Conservation (phyloP, 92 coral and sea anemone genomes). For the Bergia sp. region DNA sequence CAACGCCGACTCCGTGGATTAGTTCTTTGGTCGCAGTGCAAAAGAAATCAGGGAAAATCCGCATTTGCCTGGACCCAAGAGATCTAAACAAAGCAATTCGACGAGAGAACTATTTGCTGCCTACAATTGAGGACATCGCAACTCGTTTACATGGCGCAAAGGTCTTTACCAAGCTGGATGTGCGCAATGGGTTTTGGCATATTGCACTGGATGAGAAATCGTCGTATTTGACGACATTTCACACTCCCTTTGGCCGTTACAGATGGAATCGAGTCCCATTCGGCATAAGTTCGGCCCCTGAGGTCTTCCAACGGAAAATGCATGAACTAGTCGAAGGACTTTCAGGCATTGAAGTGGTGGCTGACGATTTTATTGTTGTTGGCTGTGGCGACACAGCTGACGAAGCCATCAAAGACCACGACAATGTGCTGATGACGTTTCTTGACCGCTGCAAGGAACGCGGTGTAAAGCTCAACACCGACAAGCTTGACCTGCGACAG, state of each 20-base stretch:
- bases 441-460: slow-evolving; percentile 39
- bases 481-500: slow-evolving; percentile 34
- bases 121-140: too few relatives aligned
- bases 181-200: slow-evolving; percentile 60
- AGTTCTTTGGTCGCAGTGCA: too few relatives aligned
- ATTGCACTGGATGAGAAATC: slow-evolving; percentile 54
- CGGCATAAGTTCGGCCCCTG: slow-evolving; percentile 2
- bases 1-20: too few relatives aligned
- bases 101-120: too few relatives aligned
- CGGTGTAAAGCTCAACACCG: slow-evolving; percentile 39
- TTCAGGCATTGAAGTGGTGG: slow-evolving; percentile 4
- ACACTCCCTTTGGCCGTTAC: slow-evolving; percentile 28
- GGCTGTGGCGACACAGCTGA: slow-evolving; percentile 32
- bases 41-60: too few relatives aligned
- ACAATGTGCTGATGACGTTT: slow-evolving; percentile 26
- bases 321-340: slow-evolving; percentile 26
- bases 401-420: slow-evolving; percentile 32
- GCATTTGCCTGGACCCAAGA: too few relatives aligned
- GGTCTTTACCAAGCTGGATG: too few relatives aligned
- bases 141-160: too few relatives aligned
- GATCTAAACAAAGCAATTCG: too few relatives aligned
- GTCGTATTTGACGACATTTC: slow-evolving; percentile 7
- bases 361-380: background rate
- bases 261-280: background rate
- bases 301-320: slow-evolving; percentile 38